Percentiles rank a stretch among this genome's conserved stretches.
phyloP scores from a whole-genome alignment of 2,113 vertebrate genomes.

The Corydoras sp. region DNA sequence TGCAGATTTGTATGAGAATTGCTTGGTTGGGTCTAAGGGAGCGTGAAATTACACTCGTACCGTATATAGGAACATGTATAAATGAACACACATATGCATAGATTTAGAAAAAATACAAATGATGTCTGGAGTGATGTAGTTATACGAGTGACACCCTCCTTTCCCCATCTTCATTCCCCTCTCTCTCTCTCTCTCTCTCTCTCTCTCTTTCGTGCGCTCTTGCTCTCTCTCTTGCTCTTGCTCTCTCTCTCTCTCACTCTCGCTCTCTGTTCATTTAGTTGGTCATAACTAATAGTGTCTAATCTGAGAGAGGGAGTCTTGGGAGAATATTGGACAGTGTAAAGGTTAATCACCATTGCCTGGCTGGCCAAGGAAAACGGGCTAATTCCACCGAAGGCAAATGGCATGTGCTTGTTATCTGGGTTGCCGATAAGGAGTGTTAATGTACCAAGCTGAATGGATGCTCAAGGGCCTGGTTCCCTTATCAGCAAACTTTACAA shows the following conservation, averaged over 20 bases:
- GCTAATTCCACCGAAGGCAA: conserved; percentile 99
- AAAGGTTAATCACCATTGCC: conserved; percentile 99
- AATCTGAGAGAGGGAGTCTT: conserved; percentile 97
- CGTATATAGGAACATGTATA: conserved; percentile 11
- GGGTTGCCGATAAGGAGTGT: conserved; percentile 98
- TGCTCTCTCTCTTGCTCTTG: no score
- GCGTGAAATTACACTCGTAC: conserved; percentile 22
- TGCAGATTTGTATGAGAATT: conserved; percentile 3
- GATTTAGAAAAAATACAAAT: conserved; percentile 26
- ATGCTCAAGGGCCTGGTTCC: conserved; percentile 99
- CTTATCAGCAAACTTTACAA: conserved; percentile 99
- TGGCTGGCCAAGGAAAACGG: conserved; percentile 98
- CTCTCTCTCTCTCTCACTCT: conserved; percentile 29
- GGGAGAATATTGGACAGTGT: conserved; percentile 99
- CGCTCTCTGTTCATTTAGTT: conserved; percentile 97
- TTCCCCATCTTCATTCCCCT: conserved; percentile 31
- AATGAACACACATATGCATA: neutral
- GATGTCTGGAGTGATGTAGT: conserved; percentile 42
- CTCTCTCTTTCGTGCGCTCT: conserved; percentile 19
- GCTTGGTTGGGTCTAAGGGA: neutral
- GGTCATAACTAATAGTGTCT: conserved; percentile 99
- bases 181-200: conserved; percentile 34
- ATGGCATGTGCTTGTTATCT: conserved; percentile 99
- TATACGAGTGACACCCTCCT: conserved; percentile 45
- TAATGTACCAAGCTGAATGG: conserved; percentile 99